These are phyloP conservation scores for Mythimna impura DNA, from an alignment of 2,888 invertebrate species.

Conservation along the genomic window DNA sequence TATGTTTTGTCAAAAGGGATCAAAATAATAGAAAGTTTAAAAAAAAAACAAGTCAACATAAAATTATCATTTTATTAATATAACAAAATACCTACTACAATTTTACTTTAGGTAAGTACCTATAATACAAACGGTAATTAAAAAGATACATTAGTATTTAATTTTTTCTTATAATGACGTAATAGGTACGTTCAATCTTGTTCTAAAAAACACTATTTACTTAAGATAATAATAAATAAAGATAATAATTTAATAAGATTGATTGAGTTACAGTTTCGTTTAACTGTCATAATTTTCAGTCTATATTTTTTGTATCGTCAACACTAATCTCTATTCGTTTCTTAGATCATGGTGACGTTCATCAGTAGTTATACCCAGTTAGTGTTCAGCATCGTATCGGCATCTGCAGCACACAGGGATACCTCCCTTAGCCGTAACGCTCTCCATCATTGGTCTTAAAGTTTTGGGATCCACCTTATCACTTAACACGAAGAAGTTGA, in stretches of 20 bases:
- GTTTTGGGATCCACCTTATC: background rate
- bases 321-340: background rate
- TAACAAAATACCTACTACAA: background rate
- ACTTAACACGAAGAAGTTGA: constrained; percentile 59
- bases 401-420: constrained; percentile 66
- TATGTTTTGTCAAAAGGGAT: too few species aligned
- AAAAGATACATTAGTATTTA: background rate
- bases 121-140: background rate
- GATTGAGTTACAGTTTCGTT: background rate
- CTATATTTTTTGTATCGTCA: constrained; percentile 2
- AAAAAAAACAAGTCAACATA: too few species aligned
- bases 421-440: constrained; percentile 38
- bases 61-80: constrained; percentile 5
- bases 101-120: background rate
- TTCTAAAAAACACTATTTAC: background rate
- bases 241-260: too few species aligned
- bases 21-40: too few species aligned
- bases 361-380: background rate
- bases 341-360: background rate
- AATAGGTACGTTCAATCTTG: too few species aligned
- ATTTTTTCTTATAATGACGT: too few species aligned
- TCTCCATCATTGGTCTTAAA: constrained; percentile 32
- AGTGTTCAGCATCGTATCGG: constrained; percentile 24
- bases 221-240: too few species aligned
- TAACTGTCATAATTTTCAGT: constrained; percentile 1